Evolutionary conservation across 2,888 invertebrate genomes (phyloP).

Genomic region (Linnaemya tessellans): DNA sequence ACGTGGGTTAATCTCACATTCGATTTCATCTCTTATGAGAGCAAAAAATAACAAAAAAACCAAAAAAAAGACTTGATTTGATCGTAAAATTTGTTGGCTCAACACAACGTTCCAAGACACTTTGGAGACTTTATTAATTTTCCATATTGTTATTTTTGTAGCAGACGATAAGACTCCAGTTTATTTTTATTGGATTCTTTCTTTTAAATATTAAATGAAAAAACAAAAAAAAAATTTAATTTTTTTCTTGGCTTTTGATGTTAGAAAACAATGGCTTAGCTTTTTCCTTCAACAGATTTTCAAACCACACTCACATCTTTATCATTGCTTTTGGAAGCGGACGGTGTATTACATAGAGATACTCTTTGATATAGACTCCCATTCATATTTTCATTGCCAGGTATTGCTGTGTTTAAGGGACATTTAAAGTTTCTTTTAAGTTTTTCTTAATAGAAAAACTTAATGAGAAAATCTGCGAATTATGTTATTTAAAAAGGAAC

Average conservation of each 20-base stretch:
- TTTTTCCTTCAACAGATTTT: neutral
- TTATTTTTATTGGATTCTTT: slow-evolving; percentile 27
- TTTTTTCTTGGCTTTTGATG: neutral
- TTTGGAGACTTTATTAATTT: slow-evolving; percentile 62
- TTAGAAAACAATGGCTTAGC: neutral
- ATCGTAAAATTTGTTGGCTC: slow-evolving; percentile 9
- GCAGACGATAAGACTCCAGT: slow-evolving; percentile 63
- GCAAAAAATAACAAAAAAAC: neutral
- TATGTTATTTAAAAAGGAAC: neutral
- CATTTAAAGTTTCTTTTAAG: neutral
- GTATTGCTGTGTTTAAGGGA: neutral
- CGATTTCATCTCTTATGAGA: slow-evolving; percentile 9
- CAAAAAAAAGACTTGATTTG: slow-evolving; percentile 1
- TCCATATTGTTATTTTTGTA: slow-evolving; percentile 8
- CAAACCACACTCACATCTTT: neutral
- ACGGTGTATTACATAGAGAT: neutral
- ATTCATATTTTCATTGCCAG: neutral
- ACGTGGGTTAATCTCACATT: slow-evolving; percentile 47
- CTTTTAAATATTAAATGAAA: slow-evolving; percentile 3
- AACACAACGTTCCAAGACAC: slow-evolving; percentile 48
- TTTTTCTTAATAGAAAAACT: neutral
- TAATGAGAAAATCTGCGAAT: neutral
- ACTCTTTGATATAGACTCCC: neutral
- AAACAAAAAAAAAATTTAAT: neutral
- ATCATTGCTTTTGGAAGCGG: neutral